phyloP scores from a whole-genome alignment of 2,797 vertebrate species.

The Pangasius djambal region DNA sequence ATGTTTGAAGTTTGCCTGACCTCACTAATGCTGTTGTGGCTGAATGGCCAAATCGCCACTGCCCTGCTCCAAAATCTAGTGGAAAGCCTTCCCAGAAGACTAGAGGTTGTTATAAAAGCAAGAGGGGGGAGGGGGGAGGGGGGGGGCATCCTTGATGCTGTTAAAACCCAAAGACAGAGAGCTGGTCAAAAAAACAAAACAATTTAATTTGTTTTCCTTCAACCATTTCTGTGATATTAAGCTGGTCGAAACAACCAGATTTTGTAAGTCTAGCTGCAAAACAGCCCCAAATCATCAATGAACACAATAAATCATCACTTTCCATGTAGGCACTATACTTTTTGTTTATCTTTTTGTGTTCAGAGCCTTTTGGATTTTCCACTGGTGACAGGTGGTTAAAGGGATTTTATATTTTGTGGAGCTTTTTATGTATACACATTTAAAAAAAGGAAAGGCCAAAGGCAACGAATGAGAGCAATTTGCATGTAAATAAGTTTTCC shows the following conservation, averaged over 20 bases:
- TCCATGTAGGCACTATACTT: neutral
- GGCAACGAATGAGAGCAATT: neutral
- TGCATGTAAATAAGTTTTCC: neutral
- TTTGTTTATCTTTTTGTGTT: neutral
- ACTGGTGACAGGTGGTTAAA: neutral
- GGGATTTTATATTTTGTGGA: neutral
- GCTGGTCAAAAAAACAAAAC: too few species aligned
- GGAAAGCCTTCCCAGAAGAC: too few species aligned
- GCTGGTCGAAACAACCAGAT: neutral
- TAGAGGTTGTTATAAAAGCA: too few species aligned
- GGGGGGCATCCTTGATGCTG: too few species aligned
- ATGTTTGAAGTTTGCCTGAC: too few species aligned
- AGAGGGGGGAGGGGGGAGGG: too few species aligned
- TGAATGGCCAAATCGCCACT: too few species aligned
- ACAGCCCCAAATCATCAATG: neutral
- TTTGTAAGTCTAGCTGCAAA: neutral
- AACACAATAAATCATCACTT: neutral
- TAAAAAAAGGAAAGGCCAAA: neutral
- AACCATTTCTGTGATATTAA: too few species aligned
- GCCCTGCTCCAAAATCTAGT: too few species aligned
- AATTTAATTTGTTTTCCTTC: too few species aligned
- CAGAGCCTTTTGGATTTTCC: neutral
- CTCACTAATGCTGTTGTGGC: too few species aligned
- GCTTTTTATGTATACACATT: neutral
- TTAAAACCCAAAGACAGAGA: too few species aligned